Evolutionary conservation across 2,797 vertebrate genomes (phyloP).

Genomic region (Sparus aurata): DNA sequence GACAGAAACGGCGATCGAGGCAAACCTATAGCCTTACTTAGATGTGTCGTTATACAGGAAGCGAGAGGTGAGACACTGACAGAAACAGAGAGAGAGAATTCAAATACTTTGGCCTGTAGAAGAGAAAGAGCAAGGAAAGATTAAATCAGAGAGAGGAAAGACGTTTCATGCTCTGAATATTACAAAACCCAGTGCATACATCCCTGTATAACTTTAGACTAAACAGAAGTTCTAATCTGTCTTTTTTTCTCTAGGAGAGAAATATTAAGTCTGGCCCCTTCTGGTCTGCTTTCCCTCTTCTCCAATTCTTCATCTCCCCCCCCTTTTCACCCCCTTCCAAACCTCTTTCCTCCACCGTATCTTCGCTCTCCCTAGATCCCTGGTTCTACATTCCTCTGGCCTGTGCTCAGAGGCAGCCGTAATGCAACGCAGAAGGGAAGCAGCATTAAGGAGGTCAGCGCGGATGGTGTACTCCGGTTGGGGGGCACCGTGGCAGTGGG

Average conservation of each 20-base stretch:
- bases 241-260: constrained; percentile 14
- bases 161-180: background rate
- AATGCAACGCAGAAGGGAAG: constrained; percentile 68
- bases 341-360: constrained; percentile 24
- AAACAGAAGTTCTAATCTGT: constrained; percentile 25
- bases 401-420: constrained; percentile 58
- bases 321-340: constrained; percentile 6
- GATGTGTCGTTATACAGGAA: background rate
- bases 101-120: background rate
- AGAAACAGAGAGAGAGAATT: background rate
- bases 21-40: background rate
- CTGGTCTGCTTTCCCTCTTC: constrained; percentile 45
- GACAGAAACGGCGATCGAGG: background rate
- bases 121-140: background rate
- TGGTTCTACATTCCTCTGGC: constrained; percentile 73
- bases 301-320: constrained; percentile 21
- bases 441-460: constrained; percentile 57
- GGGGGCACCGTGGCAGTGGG: constrained; percentile 25
- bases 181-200: background rate
- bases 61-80: background rate
- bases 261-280: constrained; percentile 13
- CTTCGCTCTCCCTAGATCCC: constrained; percentile 26
- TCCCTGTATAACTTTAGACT: background rate
- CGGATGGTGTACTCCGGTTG: constrained; percentile 40
- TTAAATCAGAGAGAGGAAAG: background rate